Evolutionary conservation across 2,888 invertebrate genomes (phyloP), one percentile per base, ranked within the genome.

Genomic region (Drosophila nigricruria): DNA sequence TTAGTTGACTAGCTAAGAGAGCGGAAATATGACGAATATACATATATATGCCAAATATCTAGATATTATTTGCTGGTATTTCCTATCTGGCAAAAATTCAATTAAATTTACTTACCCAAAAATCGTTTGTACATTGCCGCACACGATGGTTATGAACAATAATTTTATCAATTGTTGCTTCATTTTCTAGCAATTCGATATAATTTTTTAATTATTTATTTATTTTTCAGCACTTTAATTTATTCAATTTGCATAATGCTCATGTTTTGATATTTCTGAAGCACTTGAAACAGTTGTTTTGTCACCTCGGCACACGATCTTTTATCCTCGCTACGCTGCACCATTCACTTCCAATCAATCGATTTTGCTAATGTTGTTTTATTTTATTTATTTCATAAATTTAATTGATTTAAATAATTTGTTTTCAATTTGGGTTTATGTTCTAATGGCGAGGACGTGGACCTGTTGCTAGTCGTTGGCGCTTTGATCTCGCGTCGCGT

Each of bases 401-500:
- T 36, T 57, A 8, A 27, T 59, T 56, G 49, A 65, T 30, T 53
- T 32, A 12, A 49, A 52, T 52, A 52, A 23, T 52, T n/a, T 5
- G 34, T 1, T 52, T 34, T 32, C 14, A 6, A 3, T 30, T 47
- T 47, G 23, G 52, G n/a, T 25, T 36, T 52, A 52, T 56, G 47
- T 54, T 56, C 50, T 72, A 49, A 36, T 57, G 23, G 52, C 76
- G 82, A 82, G 88, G 73, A 85, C 80, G 73, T 76, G 71, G 67
- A 73, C 47, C 64, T 72, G 82, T 66, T 84, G 84, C 68, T 70
- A 63, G 71, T 70, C 73, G 82, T 49, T 70, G 79, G 54, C 67
- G 76, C 69, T 91, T 87, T 89, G 87, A 90, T 84, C 80, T 82
- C 75, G 79, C 76, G 77, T 79, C 70, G 78, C 81, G 75, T 78